Evolutionary conservation across 2,797 vertebrate species (phyloP), one percentile per base, ranked within the genome.

Genomic region (Dicrostonyx torquatus): DNA sequence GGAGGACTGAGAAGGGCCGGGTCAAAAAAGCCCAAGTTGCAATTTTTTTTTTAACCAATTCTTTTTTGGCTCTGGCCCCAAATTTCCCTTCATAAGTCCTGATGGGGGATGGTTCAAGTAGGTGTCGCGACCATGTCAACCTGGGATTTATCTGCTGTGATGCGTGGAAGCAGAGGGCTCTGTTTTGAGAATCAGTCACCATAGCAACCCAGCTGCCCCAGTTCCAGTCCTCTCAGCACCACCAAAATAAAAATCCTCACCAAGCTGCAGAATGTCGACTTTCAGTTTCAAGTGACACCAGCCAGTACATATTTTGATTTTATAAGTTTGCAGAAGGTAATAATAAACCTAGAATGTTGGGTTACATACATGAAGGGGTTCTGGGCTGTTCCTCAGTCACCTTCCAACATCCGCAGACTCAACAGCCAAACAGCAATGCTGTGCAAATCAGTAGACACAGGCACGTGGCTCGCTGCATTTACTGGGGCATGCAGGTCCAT

Each of bases 121-220:
- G 79, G 48, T 93, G 90, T 89, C 43, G 89, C 15, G 26, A 70
- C 94, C 34, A 7, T 91, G 90, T 12, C n/a, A 70, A 73, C 66
- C 90, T 73, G 86, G 53, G 97, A 92, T 83, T 73, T 2, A 22
- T 79, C 64, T 79, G 72, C 87, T 70, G 96, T 96, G 96, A 94
- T 45, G 76, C 53, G 93, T 9, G 93, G 95, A 93, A 91, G 95
- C 95, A 96, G 90, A 96, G 73, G 68, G 77, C 87, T 97, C 95
- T 98, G 97, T 97, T 97, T 94, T 86, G 95, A 96, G 92, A 97
- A 90, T 68, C 75, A 93, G 96, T 98, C 96, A 89, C 97, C 94
- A 97, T 20, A 95, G 97, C 97, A 97, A 96, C 94, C 76, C 72
- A 50, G 96, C 55, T 80, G 93, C 88, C 97, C 96, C 97, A 89